A percentile compares a stretch with the other conserved stretches of the same genome.
phyloP scores from a whole-genome alignment of 2,888 invertebrate genomes.

The Lepeophtheirus nordmannii region DNA sequence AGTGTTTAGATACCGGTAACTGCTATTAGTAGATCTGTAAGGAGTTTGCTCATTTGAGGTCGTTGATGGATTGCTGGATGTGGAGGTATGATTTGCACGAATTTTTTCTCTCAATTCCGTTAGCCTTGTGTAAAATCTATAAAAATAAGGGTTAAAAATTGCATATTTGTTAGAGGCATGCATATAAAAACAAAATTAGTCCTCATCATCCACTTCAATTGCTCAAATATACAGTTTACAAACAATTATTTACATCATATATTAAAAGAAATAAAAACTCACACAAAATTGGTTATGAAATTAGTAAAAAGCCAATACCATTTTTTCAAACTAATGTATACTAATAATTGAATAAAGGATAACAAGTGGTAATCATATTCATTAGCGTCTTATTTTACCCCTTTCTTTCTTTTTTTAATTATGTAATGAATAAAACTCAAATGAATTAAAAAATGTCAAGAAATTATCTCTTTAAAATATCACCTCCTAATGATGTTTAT shows the following conservation, averaged over 20 bases:
- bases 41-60: too few relatives aligned
- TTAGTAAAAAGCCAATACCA: constrained; percentile 1
- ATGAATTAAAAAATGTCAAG: not conserved
- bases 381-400: too few relatives aligned
- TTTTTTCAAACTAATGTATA: not conserved
- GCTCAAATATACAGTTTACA: too few relatives aligned
- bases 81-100: not conserved
- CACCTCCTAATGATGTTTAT: constrained; percentile 7
- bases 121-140: constrained; percentile 2
- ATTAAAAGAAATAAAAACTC: too few relatives aligned
- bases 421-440: not conserved
- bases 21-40: not conserved
- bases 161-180: too few relatives aligned
- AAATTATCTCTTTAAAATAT: not conserved
- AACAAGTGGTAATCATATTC: not conserved
- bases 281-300: constrained; percentile 1
- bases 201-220: too few relatives aligned
- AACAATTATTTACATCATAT: too few relatives aligned
- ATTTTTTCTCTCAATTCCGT: not conserved
- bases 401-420: not conserved
- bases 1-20: not conserved
- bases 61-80: not conserved
- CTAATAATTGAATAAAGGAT: not conserved
- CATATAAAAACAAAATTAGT: too few relatives aligned
- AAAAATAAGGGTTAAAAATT: not conserved